Conservation (phyloP, 2,113 vertebrate species). For the Mystacornis crossleyi region DNA sequence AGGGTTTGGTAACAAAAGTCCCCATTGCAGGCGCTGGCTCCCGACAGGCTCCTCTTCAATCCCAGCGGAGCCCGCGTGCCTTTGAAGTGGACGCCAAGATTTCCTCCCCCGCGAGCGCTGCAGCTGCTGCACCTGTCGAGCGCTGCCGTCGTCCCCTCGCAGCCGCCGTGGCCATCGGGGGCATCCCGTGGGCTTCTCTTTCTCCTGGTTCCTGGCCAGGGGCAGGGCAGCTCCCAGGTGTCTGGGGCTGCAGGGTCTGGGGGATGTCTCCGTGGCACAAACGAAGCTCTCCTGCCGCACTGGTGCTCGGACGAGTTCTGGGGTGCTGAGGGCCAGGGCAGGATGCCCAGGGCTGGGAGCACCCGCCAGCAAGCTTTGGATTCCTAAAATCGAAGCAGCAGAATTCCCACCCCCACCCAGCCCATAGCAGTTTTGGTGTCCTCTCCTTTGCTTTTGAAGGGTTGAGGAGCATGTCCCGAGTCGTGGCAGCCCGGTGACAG, state of each 20-base stretch:
- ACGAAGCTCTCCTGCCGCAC: fast-evolving
- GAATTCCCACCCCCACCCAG: not conserved
- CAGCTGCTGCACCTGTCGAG: constrained; percentile 9
- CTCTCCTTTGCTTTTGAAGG: not conserved
- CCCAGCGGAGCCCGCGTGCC: not conserved
- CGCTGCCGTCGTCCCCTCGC: not conserved
- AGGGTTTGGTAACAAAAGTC: constrained; percentile 51
- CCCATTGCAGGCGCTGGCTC: constrained; percentile 6
- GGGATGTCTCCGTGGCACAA: fast-evolving
- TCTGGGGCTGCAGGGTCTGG: not conserved
- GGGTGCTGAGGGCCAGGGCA: not conserved
- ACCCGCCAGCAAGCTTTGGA: not conserved
- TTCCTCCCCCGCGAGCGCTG: not conserved
- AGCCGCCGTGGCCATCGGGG: fast-evolving
- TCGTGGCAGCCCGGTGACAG: fast-evolving
- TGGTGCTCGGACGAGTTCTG: fast-evolving
- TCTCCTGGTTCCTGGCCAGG: not conserved
- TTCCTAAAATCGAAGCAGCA: not conserved
- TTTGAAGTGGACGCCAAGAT: constrained; percentile 25
- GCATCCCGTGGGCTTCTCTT: fast-evolving
- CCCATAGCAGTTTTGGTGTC: not conserved
- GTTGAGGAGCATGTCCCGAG: not conserved
- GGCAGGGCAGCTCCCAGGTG: not conserved
- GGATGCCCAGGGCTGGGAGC: not conserved
- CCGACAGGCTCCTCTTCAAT: not conserved